These are phyloP conservation scores for Hycleus cichorii DNA, from an alignment of 1,140 invertebrate species.

Conservation along the genomic window DNA sequence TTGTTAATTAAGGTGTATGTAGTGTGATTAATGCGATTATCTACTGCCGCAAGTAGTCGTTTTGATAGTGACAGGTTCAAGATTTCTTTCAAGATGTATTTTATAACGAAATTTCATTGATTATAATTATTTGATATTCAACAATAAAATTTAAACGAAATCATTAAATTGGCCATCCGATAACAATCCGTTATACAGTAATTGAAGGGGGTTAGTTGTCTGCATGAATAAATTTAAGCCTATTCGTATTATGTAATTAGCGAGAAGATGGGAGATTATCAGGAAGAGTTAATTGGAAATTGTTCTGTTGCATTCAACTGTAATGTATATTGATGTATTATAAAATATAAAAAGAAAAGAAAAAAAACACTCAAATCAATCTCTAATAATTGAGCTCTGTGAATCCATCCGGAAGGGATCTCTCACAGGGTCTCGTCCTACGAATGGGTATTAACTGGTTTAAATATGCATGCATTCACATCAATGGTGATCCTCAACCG, in stretches of 20 bases:
- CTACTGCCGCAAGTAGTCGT: constrained; percentile 7
- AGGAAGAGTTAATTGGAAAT: constrained; percentile 31
- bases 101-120: neutral
- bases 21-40: constrained; percentile 27
- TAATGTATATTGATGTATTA: neutral
- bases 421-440: constrained; percentile 10
- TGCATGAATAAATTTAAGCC: constrained; percentile 23
- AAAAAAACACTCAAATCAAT: constrained; percentile 16
- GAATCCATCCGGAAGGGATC: constrained; percentile 18
- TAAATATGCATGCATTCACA: constrained; percentile 15
- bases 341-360: too few species aligned
- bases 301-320: constrained; percentile 17
- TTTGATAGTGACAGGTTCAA: constrained; percentile 6
- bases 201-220: constrained; percentile 14
- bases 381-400: constrained; percentile 19
- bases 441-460: constrained; percentile 13
- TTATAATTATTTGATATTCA: neutral
- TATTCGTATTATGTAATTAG: constrained; percentile 23
- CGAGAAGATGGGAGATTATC: constrained; percentile 20
- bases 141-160: too few species aligned
- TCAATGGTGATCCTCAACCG: constrained; percentile 6
- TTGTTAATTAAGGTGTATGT: constrained; percentile 21
- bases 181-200: constrained; percentile 10
- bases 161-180: neutral
- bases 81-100: neutral